Evolutionary conservation across 2,113 vertebrate genomes (phyloP).

Genomic region (Alexandromys fortis): DNA sequence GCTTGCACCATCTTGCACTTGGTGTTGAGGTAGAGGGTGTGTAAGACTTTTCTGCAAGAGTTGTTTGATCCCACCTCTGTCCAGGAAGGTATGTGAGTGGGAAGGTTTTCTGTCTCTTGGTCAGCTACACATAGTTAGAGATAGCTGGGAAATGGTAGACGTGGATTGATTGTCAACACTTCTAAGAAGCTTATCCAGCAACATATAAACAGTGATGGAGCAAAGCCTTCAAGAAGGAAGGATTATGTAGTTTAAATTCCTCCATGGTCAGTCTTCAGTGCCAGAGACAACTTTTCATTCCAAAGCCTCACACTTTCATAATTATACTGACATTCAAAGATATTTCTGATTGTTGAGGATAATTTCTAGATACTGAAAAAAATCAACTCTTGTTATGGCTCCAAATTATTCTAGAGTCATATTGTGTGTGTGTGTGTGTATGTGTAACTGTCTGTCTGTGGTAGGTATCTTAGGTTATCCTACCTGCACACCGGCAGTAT

Average conservation of each 20-base stretch:
- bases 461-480: neutral
- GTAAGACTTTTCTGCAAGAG: neutral
- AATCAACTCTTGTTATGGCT: neutral
- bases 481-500: neutral
- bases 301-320: conserved; percentile 87
- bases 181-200: conserved; percentile 88
- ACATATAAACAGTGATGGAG: conserved; percentile 82
- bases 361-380: neutral
- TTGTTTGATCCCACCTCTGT: neutral
- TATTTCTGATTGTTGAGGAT: conserved; percentile 90
- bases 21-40: neutral
- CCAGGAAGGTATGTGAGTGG: neutral
- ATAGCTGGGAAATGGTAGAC: conserved; percentile 88
- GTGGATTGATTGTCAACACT: conserved; percentile 91
- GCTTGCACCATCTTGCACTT: neutral
- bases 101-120: neutral
- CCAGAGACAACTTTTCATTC: conserved; percentile 91
- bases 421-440: neutral
- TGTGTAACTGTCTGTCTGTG: neutral
- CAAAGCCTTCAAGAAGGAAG: conserved; percentile 84
- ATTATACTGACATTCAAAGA: conserved; percentile 89
- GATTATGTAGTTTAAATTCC: conserved; percentile 91
- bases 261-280: conserved; percentile 89
- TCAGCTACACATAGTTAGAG: conserved; percentile 86
- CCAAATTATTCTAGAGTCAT: conserved; percentile 23